These are phyloP conservation scores for Galbula dea DNA, from an alignment of 2,113 vertebrate species.

Conservation along the genomic window DNA sequence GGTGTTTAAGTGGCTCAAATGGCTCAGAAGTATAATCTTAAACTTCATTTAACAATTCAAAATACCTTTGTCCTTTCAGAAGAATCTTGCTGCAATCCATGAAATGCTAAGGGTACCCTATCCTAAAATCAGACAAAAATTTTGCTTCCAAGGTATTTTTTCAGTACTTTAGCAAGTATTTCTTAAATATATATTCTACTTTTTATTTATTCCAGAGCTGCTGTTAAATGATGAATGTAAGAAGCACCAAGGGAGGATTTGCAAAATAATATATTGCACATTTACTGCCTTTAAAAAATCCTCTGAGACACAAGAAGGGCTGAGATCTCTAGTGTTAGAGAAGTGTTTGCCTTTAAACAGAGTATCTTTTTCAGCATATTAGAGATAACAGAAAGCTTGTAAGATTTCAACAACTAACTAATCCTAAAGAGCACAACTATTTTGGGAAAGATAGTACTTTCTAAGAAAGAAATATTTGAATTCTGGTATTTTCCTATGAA, in stretches of 20 bases:
- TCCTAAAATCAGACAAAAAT: not conserved
- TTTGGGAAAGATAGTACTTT: not conserved
- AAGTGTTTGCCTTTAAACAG: not conserved
- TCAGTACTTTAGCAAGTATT: not conserved
- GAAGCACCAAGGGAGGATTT: not conserved
- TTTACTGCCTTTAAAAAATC: not conserved
- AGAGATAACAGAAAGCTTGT: not conserved
- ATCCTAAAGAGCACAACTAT: not conserved
- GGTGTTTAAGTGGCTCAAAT: not conserved
- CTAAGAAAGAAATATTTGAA: not conserved
- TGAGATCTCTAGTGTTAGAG: not conserved
- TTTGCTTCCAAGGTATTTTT: not conserved
- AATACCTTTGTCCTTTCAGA: not conserved
- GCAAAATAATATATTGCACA: not conserved
- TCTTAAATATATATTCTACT: not conserved
- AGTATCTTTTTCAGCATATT: not conserved
- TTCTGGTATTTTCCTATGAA: not conserved
- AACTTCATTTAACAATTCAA: not conserved
- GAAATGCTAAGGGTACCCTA: not conserved
- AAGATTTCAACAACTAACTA: constrained; percentile 20
- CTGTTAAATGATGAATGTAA: not conserved
- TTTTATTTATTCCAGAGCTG: not conserved
- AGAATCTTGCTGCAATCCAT: not conserved
- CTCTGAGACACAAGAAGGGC: not conserved
- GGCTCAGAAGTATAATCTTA: not conserved